Evolutionary conservation across 2,113 vertebrate genomes (phyloP).

Genomic region (Myanophis thanlyinensis): DNA sequence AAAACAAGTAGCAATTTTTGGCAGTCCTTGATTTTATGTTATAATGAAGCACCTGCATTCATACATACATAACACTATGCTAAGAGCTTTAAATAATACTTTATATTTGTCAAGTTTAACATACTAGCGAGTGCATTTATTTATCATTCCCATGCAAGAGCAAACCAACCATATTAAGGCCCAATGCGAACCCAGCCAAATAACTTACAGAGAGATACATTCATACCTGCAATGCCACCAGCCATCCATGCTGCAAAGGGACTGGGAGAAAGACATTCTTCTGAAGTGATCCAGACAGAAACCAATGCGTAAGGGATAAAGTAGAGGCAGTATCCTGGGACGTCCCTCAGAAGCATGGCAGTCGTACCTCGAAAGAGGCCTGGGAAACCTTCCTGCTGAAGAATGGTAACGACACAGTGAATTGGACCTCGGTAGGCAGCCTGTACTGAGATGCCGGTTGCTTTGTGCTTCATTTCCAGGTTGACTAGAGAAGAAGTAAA

Average conservation of each 20-base stretch:
- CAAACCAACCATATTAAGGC: not conserved
- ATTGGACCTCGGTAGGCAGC: conserved; percentile 82
- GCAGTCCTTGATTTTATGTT: not conserved
- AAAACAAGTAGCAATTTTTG: not conserved
- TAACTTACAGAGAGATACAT: not conserved
- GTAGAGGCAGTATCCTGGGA: conserved; percentile 91
- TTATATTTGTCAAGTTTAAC: not conserved
- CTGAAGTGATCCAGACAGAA: conserved; percentile 79
- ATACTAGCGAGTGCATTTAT: not conserved
- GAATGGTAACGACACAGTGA: conserved; percentile 85
- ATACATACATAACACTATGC: not conserved
- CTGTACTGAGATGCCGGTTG: conserved; percentile 60
- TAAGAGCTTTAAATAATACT: not conserved
- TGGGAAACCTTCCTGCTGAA: conserved; percentile 82
- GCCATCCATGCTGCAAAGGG: conserved; percentile 84
- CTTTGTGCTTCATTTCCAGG: conserved; percentile 65
- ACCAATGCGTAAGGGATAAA: conserved; percentile 89
- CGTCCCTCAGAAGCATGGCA: conserved; percentile 90
- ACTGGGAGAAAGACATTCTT: conserved; percentile 67
- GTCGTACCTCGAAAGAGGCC: conserved; percentile 86
- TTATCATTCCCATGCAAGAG: not conserved
- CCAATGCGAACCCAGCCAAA: not conserved
- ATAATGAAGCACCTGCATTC: not conserved
- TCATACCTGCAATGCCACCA: conserved; percentile 90
- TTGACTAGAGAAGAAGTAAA: conserved; percentile 66